These are phyloP conservation scores for Megaceryle torquata DNA, from an alignment of 2,113 vertebrate species.

Conservation along the genomic window DNA sequence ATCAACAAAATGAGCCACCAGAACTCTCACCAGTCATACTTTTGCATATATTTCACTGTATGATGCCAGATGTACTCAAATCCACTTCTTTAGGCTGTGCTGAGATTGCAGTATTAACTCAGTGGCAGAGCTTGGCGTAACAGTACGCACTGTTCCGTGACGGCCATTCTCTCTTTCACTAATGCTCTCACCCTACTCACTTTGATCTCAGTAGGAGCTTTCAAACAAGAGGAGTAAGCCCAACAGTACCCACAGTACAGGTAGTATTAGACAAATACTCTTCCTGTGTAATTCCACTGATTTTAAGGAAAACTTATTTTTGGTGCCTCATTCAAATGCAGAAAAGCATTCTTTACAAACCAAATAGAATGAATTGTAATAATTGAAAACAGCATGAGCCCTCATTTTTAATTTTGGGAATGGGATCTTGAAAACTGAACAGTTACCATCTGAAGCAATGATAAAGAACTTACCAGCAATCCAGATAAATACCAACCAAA, in stretches of 20 bases:
- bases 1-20: neutral
- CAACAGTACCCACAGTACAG: neutral
- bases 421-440: slow-evolving; percentile 17
- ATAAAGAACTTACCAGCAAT: slow-evolving; percentile 24
- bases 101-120: neutral
- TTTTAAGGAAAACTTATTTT: neutral
- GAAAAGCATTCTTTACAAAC: neutral
- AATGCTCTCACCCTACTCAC: neutral
- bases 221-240: neutral
- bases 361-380: slow-evolving; percentile 17
- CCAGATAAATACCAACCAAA: slow-evolving; percentile 44
- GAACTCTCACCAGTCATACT: neutral
- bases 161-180: neutral
- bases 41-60: neutral
- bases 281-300: neutral
- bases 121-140: neutral
- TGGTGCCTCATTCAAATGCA: neutral
- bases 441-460: neutral
- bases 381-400: slow-evolving; percentile 26
- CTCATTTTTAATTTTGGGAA: slow-evolving; percentile 18
- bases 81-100: neutral
- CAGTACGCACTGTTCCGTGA: neutral
- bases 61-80: neutral
- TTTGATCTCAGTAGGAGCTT: slow-evolving; percentile 1
- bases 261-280: neutral